These are phyloP conservation scores for Drosophila mauritiana DNA, from an alignment of 1,140 invertebrate species.

Conservation along the genomic window DNA sequence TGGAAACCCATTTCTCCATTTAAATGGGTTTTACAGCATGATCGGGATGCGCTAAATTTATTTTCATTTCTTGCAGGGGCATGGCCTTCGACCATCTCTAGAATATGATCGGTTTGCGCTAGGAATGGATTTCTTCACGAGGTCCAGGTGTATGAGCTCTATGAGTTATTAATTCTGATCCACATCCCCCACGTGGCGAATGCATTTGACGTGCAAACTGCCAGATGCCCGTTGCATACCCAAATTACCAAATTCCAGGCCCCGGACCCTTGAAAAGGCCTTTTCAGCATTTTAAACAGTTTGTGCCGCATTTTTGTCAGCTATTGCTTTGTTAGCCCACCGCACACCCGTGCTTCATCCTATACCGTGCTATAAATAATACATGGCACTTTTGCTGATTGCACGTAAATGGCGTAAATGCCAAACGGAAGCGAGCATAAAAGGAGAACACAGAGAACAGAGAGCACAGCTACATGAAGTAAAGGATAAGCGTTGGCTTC, in stretches of 20 bases:
- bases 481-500: constrained; percentile 36
- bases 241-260: not conserved
- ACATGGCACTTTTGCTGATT: constrained; percentile 79
- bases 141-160: constrained; percentile 11
- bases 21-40: constrained; percentile 29
- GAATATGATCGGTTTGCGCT: constrained; percentile 19
- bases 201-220: constrained; percentile 35
- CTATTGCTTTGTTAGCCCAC: constrained; percentile 38
- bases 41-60: constrained; percentile 18
- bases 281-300: constrained; percentile 45
- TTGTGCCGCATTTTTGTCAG: constrained; percentile 28
- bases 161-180: constrained; percentile 10
- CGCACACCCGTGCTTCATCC: not conserved
- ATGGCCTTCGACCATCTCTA: not conserved
- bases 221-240: constrained; percentile 20
- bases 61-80: constrained; percentile 1
- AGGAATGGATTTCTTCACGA: not conserved
- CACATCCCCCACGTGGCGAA: constrained; percentile 32
- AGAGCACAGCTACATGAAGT: constrained; percentile 2
- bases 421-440: constrained; percentile 51
- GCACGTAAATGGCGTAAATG: constrained; percentile 80
- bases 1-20: constrained; percentile 6
- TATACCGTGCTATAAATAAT: constrained; percentile 58
- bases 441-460: not conserved
- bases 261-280: constrained; percentile 13